These are phyloP conservation scores for Numenius phaeopus DNA, from an alignment of 2,797 vertebrate species.

Conservation along the genomic window DNA sequence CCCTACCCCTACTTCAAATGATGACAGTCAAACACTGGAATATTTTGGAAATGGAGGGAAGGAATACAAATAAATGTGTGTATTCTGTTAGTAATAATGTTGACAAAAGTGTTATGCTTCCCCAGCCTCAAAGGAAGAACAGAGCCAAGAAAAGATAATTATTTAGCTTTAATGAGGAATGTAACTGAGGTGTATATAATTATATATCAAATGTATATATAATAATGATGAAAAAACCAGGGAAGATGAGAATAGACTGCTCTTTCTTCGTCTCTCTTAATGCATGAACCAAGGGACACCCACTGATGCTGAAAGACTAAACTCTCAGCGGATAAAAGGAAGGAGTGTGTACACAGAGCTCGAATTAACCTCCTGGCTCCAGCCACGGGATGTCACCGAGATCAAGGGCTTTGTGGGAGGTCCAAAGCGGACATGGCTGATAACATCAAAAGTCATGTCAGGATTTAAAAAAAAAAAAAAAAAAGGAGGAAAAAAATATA, in stretches of 20 bases:
- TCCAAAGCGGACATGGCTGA: background rate
- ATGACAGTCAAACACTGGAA: background rate
- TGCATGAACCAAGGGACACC: background rate
- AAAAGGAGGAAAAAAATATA: too few relatives aligned
- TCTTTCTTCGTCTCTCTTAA: background rate
- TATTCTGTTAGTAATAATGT: background rate
- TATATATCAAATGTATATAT: background rate
- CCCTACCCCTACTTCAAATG: background rate
- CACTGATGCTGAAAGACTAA: background rate
- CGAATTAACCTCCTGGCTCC: background rate
- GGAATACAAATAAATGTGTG: background rate
- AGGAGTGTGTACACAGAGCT: background rate
- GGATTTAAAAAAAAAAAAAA: background rate
- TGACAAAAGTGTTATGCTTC: background rate
- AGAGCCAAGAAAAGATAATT: background rate
- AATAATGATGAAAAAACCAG: background rate
- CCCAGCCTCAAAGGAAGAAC: background rate
- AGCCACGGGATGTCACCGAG: background rate
- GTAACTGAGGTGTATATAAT: background rate
- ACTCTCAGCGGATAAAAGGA: background rate
- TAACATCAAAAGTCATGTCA: background rate
- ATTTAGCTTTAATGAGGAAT: background rate
- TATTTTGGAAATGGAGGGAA: background rate
- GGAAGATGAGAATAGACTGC: background rate
- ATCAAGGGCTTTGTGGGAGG: background rate